Evolutionary conservation across 2,113 vertebrate genomes (phyloP).

Genomic region (Aplodontia rufa): DNA sequence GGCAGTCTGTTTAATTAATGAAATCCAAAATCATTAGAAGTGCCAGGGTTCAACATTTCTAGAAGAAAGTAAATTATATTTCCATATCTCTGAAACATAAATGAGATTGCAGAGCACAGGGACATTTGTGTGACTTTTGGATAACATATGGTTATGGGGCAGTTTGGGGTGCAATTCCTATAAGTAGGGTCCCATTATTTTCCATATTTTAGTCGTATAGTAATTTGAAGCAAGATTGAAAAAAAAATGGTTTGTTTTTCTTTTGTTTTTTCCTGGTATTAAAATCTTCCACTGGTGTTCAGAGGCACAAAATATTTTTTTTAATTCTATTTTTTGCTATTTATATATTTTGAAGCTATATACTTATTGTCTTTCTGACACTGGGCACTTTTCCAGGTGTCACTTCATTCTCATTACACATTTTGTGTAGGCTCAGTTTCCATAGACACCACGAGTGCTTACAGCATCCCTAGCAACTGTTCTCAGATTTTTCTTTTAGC

Average conservation of each 20-base stretch:
- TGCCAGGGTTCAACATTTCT: slow-evolving; percentile 13
- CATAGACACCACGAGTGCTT: slow-evolving; percentile 65
- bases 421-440: slow-evolving; percentile 67
- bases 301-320: not conserved
- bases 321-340: not conserved
- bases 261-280: not conserved
- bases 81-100: slow-evolving; percentile 18
- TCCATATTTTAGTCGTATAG: not conserved
- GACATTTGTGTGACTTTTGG: not conserved
- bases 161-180: not conserved
- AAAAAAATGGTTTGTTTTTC: not conserved
- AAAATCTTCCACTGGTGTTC: not conserved
- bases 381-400: slow-evolving; percentile 38
- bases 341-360: slow-evolving; percentile 33
- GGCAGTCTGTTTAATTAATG: not conserved
- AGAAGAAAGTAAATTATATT: slow-evolving; percentile 38
- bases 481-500: slow-evolving; percentile 51
- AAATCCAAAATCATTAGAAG: slow-evolving; percentile 28
- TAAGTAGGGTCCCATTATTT: not conserved
- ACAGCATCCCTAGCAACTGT: slow-evolving; percentile 70
- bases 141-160: rapidly evolving
- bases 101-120: not conserved
- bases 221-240: not conserved
- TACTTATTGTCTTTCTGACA: slow-evolving; percentile 53
- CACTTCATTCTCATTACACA: slow-evolving; percentile 16